phyloP scores from a whole-genome alignment of 2,113 vertebrate genomes.

The Protomyctophum bolini region DNA sequence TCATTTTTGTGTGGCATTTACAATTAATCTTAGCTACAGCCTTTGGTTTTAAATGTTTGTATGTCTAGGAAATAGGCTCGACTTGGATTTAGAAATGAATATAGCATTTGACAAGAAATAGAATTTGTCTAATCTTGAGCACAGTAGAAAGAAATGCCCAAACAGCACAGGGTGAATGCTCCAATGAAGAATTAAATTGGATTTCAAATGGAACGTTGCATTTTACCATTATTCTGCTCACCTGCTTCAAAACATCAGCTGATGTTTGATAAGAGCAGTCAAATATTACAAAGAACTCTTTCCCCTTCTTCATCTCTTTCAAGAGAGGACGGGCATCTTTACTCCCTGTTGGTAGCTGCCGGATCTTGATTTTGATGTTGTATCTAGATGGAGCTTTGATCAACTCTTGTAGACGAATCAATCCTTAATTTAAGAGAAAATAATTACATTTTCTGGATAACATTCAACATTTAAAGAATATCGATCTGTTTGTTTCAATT shows the following conservation, averaged over 20 bases:
- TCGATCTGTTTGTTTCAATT: no score
- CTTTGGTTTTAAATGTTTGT: conserved; percentile 38
- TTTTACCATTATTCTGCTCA: conserved; percentile 58
- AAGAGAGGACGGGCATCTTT: conserved; percentile 93
- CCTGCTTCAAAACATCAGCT: conserved; percentile 95
- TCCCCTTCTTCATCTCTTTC: conserved; percentile 98
- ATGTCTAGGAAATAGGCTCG: conserved; percentile 43
- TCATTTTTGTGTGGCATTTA: conserved; percentile 26
- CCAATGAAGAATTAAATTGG: conserved; percentile 12
- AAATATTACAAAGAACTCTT: conserved; percentile 96
- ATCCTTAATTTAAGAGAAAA: conserved; percentile 77
- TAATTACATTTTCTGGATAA: no score
- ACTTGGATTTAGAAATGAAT: conserved; percentile 47
- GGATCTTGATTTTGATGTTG: conserved; percentile 98
- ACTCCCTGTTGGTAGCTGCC: conserved; percentile 91
- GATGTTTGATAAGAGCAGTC: conserved; percentile 94
- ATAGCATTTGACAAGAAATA: conserved; percentile 48
- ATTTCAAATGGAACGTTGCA: neutral
- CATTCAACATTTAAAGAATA: no score
- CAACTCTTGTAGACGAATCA: conserved; percentile 97
- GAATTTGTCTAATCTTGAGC: conserved; percentile 45
- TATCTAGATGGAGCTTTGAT: conserved; percentile 98
- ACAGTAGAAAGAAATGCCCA: conserved; percentile 35
- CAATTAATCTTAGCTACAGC: conserved; percentile 46
- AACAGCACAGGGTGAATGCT: conserved; percentile 10